Conservation (phyloP, 2,888 invertebrate species). For the Amphipoea lucens region DNA sequence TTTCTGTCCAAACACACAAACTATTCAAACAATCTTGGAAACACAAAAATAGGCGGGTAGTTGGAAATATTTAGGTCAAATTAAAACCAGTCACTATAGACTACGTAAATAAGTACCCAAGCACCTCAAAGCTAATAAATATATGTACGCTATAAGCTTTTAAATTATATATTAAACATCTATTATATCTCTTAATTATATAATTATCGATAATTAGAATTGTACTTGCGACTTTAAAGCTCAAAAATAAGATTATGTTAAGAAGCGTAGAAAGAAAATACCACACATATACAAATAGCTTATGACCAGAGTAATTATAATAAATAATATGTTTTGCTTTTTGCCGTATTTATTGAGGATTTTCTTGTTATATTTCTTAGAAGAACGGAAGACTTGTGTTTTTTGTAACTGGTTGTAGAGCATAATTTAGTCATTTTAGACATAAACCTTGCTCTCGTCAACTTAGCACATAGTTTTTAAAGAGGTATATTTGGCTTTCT, state of each 20-base stretch:
- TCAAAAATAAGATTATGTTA: slow-evolving; percentile 78
- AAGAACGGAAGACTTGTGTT: background rate
- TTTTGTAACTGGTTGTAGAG: background rate
- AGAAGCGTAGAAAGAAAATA: slow-evolving; percentile 71
- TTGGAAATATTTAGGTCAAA: slow-evolving; percentile 30
- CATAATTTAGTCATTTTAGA: background rate
- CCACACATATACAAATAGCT: slow-evolving; percentile 66
- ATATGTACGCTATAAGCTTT: slow-evolving; percentile 78
- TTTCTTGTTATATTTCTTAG: background rate
- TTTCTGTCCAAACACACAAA: slow-evolving; percentile 5
- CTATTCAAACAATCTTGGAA: background rate
- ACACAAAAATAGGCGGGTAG: slow-evolving; percentile 23
- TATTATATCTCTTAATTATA: slow-evolving; percentile 78
- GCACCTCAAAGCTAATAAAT: slow-evolving; percentile 86
- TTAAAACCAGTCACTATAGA: slow-evolving; percentile 76
- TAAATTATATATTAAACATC: slow-evolving; percentile 83
- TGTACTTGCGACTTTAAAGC: slow-evolving; percentile 89
- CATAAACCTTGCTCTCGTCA: background rate
- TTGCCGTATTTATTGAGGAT: slow-evolving; percentile 22
- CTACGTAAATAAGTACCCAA: slow-evolving; percentile 85
- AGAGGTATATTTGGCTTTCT: background rate
- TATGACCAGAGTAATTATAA: slow-evolving; percentile 63
- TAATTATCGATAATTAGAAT: slow-evolving; percentile 77
- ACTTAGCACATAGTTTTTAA: background rate
- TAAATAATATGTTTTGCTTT: slow-evolving; percentile 41